Base-by-base conservation (phyloP, 2,888 invertebrate genomes). In the Chymomyza procnemis region DNA sequence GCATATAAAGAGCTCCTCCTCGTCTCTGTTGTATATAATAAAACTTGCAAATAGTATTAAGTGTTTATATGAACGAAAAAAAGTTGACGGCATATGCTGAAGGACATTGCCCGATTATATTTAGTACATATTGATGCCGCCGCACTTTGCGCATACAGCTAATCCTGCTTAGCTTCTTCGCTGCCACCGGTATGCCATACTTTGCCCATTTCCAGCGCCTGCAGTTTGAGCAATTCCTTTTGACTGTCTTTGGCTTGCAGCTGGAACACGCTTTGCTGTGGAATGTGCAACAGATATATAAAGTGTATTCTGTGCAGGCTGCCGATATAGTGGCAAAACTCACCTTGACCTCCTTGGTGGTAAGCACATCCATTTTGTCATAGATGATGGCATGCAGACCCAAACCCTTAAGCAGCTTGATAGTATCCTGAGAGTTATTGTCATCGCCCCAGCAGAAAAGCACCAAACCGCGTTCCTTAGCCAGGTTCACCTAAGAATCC, bases 391-490 rank as follows among this genome's bases (percentile, higher is more conserved):
- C 99, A 89, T 99, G 97, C 46, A 99, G 93, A 1, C 98, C 98
- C 84, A 97, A 93, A 73, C 95, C 93, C 90, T 98, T 98, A 41
- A 99, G 93, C 88, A 95, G 94, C 85, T 94, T 94, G 64, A 98
- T 97, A 1, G 95, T 96, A 52, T 94, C 94, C 75, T 95, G 95
- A 90, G 96, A 95, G 84, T 98, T 97, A 89, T 97, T 97, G 86
- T 98, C 97, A 83, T 98, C 98, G 26, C 99, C 99, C 99, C 99
- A 99, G 88, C 97, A 97, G 91, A 99, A 99, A 73, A 98, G 94
- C 4, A 98, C 94, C 63, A 99, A 93, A 12, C 96, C 96, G 16
- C 94, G 94, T 80, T 95, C 94, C 78, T 94, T 95, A 2, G 96
- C 97, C 75, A 95, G 90, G 83, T 95, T 94, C 12, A 97, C 94